These are phyloP conservation scores for Enteromius unitaeniatus DNA, from an alignment of 2,797 vertebrate genomes.

Conservation along the genomic window DNA sequence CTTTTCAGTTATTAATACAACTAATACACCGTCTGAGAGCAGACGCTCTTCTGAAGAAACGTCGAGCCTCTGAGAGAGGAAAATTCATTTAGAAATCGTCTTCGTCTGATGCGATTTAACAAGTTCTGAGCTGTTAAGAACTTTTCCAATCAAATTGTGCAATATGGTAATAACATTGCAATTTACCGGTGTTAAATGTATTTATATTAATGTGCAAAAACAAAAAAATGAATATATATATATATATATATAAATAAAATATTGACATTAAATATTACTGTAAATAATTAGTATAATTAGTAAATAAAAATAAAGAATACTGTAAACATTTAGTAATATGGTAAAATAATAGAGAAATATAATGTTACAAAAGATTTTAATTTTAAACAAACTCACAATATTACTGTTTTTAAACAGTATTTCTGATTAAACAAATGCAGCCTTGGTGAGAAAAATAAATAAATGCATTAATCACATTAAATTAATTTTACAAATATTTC, in stretches of 20 bases:
- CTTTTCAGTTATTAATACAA: slow-evolving; percentile 27
- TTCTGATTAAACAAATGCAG: too few relatives aligned
- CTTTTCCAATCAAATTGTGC: background rate
- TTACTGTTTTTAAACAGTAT: background rate
- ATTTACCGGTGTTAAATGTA: background rate
- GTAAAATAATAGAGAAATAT: background rate
- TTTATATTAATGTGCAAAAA: background rate
- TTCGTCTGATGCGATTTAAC: background rate
- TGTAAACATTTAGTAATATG: background rate
- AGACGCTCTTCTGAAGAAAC: background rate
- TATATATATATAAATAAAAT: too few relatives aligned
- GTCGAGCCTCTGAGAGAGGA: background rate
- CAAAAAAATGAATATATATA: too few relatives aligned
- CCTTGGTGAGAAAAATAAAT: background rate
- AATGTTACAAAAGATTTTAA: background rate
- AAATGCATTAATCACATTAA: background rate
- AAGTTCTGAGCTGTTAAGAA: background rate
- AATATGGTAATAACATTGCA: background rate
- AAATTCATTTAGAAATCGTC: background rate
- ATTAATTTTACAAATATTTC: background rate
- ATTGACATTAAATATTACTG: too few relatives aligned
- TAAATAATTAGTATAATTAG: background rate
- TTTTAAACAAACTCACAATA: background rate
- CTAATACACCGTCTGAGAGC: background rate
- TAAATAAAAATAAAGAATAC: background rate